phyloP scores from a whole-genome alignment of 2,113 vertebrate species.

The Promerops cafer region DNA sequence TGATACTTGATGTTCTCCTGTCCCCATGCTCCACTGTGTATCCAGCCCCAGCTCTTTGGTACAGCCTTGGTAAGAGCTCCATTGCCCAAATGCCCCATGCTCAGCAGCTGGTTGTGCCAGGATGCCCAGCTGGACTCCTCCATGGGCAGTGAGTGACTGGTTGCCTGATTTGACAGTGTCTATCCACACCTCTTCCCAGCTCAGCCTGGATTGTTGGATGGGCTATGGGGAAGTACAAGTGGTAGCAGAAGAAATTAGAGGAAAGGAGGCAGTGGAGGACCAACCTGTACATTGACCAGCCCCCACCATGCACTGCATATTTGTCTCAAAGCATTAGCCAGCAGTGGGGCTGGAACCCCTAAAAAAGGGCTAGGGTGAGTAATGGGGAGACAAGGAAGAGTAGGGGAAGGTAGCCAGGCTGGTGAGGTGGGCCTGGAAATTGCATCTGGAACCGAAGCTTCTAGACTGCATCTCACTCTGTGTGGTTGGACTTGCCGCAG shows the following conservation, averaged over 20 bases:
- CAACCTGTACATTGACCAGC: neutral
- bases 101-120: neutral
- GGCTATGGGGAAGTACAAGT: neutral
- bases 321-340: neutral
- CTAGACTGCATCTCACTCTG: neutral
- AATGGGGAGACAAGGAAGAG: neutral
- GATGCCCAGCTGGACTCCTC: neutral
- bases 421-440: neutral
- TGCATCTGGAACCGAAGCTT: neutral
- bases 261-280: neutral
- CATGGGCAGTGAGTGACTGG: neutral
- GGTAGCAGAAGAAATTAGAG: neutral
- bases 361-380: neutral
- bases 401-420: neutral
- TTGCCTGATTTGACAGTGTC: neutral
- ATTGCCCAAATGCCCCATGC: neutral
- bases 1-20: neutral
- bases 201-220: neutral
- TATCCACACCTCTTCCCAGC: neutral
- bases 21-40: rapidly evolving
- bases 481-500: neutral
- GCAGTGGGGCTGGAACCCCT: neutral
- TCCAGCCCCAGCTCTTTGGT: neutral
- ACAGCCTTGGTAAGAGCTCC: neutral
- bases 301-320: neutral